Base-by-base conservation (phyloP, 2,888 invertebrate genomes). In the Lomographa bimaculata region DNA sequence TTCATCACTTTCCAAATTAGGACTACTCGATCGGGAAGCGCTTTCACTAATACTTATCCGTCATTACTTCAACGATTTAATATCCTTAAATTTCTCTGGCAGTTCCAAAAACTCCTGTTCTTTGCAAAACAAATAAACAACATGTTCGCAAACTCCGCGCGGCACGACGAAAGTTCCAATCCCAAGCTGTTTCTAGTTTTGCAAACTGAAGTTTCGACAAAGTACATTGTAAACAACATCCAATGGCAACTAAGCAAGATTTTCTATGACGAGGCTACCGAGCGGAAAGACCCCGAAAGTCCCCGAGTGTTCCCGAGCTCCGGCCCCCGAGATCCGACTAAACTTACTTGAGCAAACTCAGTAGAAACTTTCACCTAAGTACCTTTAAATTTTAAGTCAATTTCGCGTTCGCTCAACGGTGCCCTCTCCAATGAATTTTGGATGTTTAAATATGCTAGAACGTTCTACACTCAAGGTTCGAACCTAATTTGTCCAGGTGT, bases 371-470 rank as follows among this genome's bases (percentile, higher is more conserved):
- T 66, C 50, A 64, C 56, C 62, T 69, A 73, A 81, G 77, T 76
- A 71, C 71, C 68, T 79, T n/a, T 79, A 79, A 81, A 81, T 75
- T 82, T 79, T 76, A 81, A 82, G 78, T 70, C 70, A 75, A 80
- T 79, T 79, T 75, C 53, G 55, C 66, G 71, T 67, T 61, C 63
- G 56, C 56, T 54, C 58, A 49, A 48, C 63, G 54, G 59, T 60
- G 47, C 37, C 57, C 49, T 54, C 58, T 60, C 54, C 20, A 46
- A 54, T 14, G 61, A 49, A 62, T 64, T 62, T 62, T 11, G 46
- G 43, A 63, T 69, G 65, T 67, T 68, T 65, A 64, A 64, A 63
- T 54, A 60, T 51, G 44, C 42, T 53, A 27, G 48, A 26, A 52
- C 26, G 43, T 49, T 47, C 43, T 28, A 35, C 30, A 46, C 35